Base-by-base conservation (phyloP, 2,113 vertebrate genomes). In the Hypomesus transpacificus region DNA sequence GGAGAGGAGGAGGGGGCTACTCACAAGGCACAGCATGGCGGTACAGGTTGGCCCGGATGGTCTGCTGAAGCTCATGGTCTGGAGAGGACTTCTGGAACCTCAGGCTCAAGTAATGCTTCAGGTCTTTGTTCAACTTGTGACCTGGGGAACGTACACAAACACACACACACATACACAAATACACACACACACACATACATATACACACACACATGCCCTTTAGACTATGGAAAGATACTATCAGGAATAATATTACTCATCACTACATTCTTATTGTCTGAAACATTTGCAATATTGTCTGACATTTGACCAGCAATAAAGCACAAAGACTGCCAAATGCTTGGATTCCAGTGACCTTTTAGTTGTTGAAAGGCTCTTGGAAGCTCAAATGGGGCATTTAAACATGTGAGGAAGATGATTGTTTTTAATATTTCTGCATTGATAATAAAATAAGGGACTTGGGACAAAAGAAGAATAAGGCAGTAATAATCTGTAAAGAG, bases 11-110 rank as follows among this genome's bases (percentile, higher is more conserved):
- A 46, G 39, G 39, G 18, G 3, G 34, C n/a, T 7, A 96, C 95
- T 96, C 90, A 99, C 97, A 99, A 79, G 97, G 97, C 84, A 98
- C 97, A 80, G 97, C 98, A 90, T 96, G 94, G 80, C 98, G 86
- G 89, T 99, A 99, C 76, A 99, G 95, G 89, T 99, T 99, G 90
- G 98, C 97, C 87, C 97, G 94, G 86, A 99, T 98, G 78, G 97
- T 92, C 90, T 99, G 97, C 84, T 99, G 97, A 2, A 99, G 93
- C 84, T 98, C 97, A 88, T 99, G 97, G 87, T 99, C 97, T 89
- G 96, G 86, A 0, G 95, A 98, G 87, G 96, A 96, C 87, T 99
- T 99, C 90, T 98, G 96, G 89, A 99, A 99, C 91, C 98, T 96
- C 83, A 98, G 92, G 85, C 96, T 98, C 90, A 99, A 90, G 87